These are phyloP conservation scores for Rhorus exstirpatorius DNA, from an alignment of 2,888 invertebrate species.

Conservation along the genomic window DNA sequence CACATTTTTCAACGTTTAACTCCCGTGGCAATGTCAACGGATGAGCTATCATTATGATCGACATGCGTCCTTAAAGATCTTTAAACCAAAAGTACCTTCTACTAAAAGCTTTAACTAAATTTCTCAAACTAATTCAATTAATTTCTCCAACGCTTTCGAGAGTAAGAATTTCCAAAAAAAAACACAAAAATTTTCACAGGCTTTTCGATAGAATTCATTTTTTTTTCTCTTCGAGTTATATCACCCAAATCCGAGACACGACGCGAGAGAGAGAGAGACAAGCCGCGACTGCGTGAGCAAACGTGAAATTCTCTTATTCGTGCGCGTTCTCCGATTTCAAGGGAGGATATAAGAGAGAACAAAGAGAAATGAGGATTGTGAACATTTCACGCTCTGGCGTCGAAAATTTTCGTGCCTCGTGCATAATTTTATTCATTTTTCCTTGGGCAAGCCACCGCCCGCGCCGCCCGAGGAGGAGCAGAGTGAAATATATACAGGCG, in stretches of 20 bases:
- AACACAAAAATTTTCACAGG: neutral
- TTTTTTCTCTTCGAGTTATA: neutral
- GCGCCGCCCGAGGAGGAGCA: neutral
- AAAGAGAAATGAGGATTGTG: too few relatives aligned
- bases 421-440: constrained; percentile 83
- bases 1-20: constrained; percentile 34
- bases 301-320: constrained; percentile 44
- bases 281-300: constrained; percentile 49
- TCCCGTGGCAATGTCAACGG: too few relatives aligned
- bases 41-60: constrained; percentile 5
- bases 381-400: constrained; percentile 49
- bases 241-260: neutral
- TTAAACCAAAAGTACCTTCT: too few relatives aligned
- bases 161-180: neutral
- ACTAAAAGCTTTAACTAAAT: too few relatives aligned
- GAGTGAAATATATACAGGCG: neutral
- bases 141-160: too few relatives aligned
- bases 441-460: constrained; percentile 71
- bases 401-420: constrained; percentile 73
- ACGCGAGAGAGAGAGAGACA: constrained; percentile 1
- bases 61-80: constrained; percentile 33
- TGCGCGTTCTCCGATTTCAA: constrained; percentile 26
- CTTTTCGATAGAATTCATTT: neutral
- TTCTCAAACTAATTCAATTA: too few relatives aligned
- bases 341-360: constrained; percentile 25